Percentiles rank a stretch among this genome's conserved stretches.
phyloP scores from a whole-genome alignment of 2,888 invertebrate species.

The Mellilla xanthometata region DNA sequence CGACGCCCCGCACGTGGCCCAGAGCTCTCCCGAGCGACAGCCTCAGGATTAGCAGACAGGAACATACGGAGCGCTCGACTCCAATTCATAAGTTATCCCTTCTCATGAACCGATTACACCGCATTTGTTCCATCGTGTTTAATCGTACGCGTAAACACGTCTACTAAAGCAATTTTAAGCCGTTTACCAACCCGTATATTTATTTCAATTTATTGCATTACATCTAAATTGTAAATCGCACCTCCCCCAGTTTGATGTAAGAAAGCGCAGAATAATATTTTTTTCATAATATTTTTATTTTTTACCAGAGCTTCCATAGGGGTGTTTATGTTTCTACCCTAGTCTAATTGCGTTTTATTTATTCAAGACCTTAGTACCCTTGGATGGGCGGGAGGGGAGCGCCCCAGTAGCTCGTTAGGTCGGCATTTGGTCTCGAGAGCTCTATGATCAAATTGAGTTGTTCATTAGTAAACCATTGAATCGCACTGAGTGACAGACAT shows the following conservation, averaged over 20 bases:
- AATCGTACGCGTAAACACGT: conserved; percentile 46
- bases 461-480: conserved; percentile 30
- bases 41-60: conserved; percentile 54
- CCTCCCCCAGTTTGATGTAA: conserved; percentile 34
- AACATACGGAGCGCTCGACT: conserved; percentile 35
- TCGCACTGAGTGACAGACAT: conserved; percentile 2
- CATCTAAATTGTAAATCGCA: conserved; percentile 51
- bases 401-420: conserved; percentile 58
- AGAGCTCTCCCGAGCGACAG: conserved; percentile 51
- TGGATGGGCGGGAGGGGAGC: conserved; percentile 47
- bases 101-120: conserved; percentile 49
- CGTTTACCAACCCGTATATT: conserved; percentile 32
- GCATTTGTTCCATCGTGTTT: conserved; percentile 47
- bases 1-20: conserved; percentile 71
- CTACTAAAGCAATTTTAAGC: conserved; percentile 33
- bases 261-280: conserved; percentile 42
- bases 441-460: conserved; percentile 40
- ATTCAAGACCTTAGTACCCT: conserved; percentile 65
- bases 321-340: conserved; percentile 44
- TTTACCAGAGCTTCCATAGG: conserved; percentile 44
- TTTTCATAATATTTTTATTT: conserved; percentile 49
- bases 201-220: conserved; percentile 26
- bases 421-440: conserved; percentile 44
- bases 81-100: conserved; percentile 53
- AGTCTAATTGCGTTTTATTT: conserved; percentile 77